Base-by-base conservation (phyloP, 35 echinoderm and acorn worm genomes). In the Heliocidaris erythrogramma region DNA sequence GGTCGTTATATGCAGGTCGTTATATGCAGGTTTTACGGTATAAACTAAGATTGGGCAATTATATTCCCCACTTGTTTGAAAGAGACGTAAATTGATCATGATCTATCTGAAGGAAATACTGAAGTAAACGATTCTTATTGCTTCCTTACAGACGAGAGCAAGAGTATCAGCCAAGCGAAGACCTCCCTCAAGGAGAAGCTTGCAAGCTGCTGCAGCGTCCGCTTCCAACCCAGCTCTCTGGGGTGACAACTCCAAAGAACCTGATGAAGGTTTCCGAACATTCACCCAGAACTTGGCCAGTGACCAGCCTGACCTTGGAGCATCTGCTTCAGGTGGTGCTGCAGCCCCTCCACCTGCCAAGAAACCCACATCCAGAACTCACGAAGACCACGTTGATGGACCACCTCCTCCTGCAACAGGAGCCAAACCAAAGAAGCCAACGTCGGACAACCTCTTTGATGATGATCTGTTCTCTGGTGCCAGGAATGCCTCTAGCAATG, bases 91-190 rank as follows among this genome's bases (percentile, higher is more conserved):
- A 56, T 2, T 56, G 52, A 56, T 11, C 14, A 13, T 56, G 52
- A 56, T 56, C 52, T 14, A 1, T 56, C 52, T 56, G 52, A 56
- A 56, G 52, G 14, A 56, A 52, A 13, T 10, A 52, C 49, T 13
- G 10, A 12, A 56, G 52, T 56, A 11, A 56, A 13, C 14, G 92
- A 5, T 13, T 48, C 9, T 47, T 89, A 1, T 47, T 89, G 16
- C 16, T 48, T 88, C 86, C 5, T 47, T 89, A 61, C 92, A 97
- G 97, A 93, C 56, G 32, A 90, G 97, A 93, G 91, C 95, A 30
- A 95, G 94, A 95, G 84, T 96, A 6, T 95, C 94, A 12, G 92
- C 32, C 29, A 97, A 96, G 52, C 90, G 97, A 52, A 95, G 97
- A 30, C 94, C 94, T 35, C 97, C 97, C 52, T 97, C 97, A 3